Evolutionary conservation across 2,888 invertebrate species (phyloP).

Genomic region (Melipona beecheii): DNA sequence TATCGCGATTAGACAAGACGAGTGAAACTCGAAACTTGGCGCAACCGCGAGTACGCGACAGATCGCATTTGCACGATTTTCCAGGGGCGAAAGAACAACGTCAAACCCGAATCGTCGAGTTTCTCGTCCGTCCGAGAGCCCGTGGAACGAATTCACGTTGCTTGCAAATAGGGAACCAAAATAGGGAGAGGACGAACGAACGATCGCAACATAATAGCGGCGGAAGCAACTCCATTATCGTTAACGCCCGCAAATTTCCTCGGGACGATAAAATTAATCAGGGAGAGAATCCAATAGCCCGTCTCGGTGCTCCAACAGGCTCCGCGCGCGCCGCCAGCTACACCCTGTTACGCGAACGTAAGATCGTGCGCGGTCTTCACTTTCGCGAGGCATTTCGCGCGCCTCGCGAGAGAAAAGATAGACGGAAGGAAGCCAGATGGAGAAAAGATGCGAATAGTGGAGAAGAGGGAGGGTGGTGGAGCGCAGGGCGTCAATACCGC

Average conservation of each 20-base stretch:
- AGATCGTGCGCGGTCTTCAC: slow-evolving; percentile 7
- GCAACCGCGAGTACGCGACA: no score
- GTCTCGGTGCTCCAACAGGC: background rate
- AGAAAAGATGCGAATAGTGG: background rate
- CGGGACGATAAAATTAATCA: slow-evolving; percentile 31
- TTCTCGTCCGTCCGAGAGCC: no score
- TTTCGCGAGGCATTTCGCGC: slow-evolving; percentile 1
- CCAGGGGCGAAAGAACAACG: background rate
- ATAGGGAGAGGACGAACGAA: background rate
- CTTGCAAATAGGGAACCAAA: background rate
- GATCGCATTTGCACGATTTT: no score
- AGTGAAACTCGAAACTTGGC: no score
- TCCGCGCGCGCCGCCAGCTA: background rate
- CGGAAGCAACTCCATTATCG: slow-evolving; percentile 30
- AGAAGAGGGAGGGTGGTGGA: background rate
- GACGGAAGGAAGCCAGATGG: no score
- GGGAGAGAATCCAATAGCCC: slow-evolving; percentile 11
- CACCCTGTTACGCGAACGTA: slow-evolving; percentile 7
- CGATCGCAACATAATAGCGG: background rate
- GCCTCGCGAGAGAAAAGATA: background rate
- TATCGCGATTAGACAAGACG: no score
- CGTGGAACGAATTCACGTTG: background rate
- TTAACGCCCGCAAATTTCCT: slow-evolving; percentile 28
- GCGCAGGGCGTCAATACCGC: slow-evolving; percentile 70
- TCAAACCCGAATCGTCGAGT: background rate